Evolutionary conservation across 2,113 vertebrate species (phyloP), one percentile per base, ranked within the genome.

Genomic region (Hepsetus odoe): DNA sequence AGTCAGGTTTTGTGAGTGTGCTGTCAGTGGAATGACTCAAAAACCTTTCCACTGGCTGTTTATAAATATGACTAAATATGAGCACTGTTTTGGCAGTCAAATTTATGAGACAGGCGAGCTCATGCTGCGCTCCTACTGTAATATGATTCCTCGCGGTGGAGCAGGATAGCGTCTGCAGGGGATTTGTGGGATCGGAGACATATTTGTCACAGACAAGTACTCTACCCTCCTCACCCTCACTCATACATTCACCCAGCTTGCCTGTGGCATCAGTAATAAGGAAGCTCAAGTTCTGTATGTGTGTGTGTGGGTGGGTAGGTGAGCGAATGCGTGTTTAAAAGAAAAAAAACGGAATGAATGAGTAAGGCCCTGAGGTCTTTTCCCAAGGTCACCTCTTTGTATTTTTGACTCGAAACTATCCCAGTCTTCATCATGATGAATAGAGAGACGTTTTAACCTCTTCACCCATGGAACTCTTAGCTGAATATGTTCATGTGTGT

Each of bases 121-220:
- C 72, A 49, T 62, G 72, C 58, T 74, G 72, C 28, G 72, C 26
- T 38, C 61, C 58, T 51, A 49, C 28, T 33, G 72, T 61, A 35
- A 22, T 35, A 4, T 46, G 58, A 64, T 44, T 49, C 30, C 56
- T 64, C 58, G 26, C 64, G 58, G n/a, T 20, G 30, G 42, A 32
- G 42, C 58, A 18, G 72, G n/a, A 32, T 14, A 30, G 42, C 28
- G 40, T 74, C 72, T 74, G 28, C 18, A 65, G 72, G 72, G 72
- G 40, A 64, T 74, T 74, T 64, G 58, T 49, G 72, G 38, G 42
- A 65, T 51, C 38, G 59, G 20, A 65, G 42, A 70, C 35, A 42
- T 16, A 76, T 74, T 75, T 64, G 72, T 75, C 72, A 75, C 59
- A 35, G 46, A 22, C 46, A 44, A 75, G 28, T 75, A 35, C 62